These are phyloP conservation scores for Archivesica marissinica DNA, from an alignment of 1,140 invertebrate species.

Conservation along the genomic window DNA sequence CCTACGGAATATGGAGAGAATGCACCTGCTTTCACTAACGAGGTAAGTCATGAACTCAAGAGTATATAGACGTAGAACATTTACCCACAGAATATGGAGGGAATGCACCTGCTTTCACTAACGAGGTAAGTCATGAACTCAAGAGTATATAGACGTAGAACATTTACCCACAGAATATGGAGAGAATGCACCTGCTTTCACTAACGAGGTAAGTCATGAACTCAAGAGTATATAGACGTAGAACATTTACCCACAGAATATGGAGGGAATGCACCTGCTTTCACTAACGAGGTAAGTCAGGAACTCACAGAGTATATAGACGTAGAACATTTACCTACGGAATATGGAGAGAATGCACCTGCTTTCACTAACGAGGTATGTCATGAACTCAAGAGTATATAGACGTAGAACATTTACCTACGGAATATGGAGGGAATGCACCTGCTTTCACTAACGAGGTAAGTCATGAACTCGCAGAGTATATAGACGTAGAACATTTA, in stretches of 20 bases:
- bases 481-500: neutral
- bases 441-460: constrained; percentile 69
- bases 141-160: too few species aligned
- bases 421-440: constrained; percentile 72
- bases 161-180: too few species aligned
- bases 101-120: neutral
- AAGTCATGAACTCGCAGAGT: neutral
- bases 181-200: too few species aligned
- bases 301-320: constrained; percentile 72
- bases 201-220: too few species aligned
- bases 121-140: neutral
- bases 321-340: constrained; percentile 70
- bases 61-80: too few species aligned
- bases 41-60: too few species aligned
- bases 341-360: constrained; percentile 72
- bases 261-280: constrained; percentile 69
- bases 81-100: neutral
- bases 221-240: constrained; percentile 70
- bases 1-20: constrained; percentile 74
- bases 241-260: constrained; percentile 73
- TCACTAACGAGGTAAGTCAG: constrained; percentile 67
- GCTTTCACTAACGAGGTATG: constrained; percentile 68
- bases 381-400: too few species aligned
- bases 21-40: constrained; percentile 64
- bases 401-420: constrained; percentile 70